Conservation (phyloP, 2,888 invertebrate genomes). For the Hyalella azteca region DNA sequence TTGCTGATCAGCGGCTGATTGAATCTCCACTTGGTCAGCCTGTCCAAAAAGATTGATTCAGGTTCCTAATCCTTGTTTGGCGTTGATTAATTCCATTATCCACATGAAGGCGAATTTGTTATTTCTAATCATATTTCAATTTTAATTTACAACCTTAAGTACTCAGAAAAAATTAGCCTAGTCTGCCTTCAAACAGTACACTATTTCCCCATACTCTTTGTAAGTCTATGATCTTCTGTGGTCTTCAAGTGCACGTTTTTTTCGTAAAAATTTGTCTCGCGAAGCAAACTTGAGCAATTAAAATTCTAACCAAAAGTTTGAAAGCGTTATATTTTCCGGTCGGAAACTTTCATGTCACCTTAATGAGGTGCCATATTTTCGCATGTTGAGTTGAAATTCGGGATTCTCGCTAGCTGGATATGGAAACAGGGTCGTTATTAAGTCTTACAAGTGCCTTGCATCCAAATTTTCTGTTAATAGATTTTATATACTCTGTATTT, state of each 20-base stretch:
- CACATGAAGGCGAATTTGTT: background rate
- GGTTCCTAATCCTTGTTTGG: background rate
- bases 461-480: background rate
- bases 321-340: background rate
- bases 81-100: background rate
- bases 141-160: background rate
- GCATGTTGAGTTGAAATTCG: background rate
- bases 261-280: background rate
- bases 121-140: background rate
- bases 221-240: background rate
- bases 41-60: background rate
- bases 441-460: background rate
- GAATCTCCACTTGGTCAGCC: background rate
- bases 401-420: background rate
- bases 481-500: background rate
- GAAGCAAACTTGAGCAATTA: background rate
- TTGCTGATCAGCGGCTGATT: background rate
- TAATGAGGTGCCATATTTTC: conserved; percentile 2
- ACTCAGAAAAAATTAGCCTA: background rate
- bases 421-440: background rate
- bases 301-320: background rate
- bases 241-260: background rate
- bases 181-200: background rate
- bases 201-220: background rate
- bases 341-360: background rate